Evolutionary conservation across 2,888 invertebrate species (phyloP).

Genomic region (Notocelia uddmanniana): DNA sequence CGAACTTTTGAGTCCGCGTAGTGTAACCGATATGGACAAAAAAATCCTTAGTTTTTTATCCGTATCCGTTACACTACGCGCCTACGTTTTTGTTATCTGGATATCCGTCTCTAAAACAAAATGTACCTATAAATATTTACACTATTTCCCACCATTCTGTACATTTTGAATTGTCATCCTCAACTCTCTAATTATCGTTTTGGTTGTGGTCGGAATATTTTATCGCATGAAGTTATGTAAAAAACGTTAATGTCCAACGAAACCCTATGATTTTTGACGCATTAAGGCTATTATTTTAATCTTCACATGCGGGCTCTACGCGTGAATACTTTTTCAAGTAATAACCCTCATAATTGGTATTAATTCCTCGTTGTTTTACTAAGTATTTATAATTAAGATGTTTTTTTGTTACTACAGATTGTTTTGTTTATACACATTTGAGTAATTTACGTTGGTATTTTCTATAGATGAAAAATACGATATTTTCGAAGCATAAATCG

Average conservation of each 20-base stretch:
- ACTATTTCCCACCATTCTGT: neutral
- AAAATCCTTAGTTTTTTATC: too few relatives aligned
- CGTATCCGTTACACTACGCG: too few relatives aligned
- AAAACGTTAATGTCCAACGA: constrained; percentile 1
- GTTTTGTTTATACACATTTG: too few relatives aligned
- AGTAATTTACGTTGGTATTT: too few relatives aligned
- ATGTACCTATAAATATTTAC: neutral
- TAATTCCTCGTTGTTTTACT: neutral
- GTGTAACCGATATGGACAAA: too few relatives aligned
- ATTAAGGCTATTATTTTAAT: constrained; percentile 18
- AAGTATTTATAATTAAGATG: neutral
- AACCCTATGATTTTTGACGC: constrained; percentile 14
- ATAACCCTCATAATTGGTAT: neutral
- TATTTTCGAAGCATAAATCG: too few relatives aligned
- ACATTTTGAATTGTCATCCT: neutral
- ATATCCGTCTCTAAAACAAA: too few relatives aligned
- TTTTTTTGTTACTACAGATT: too few relatives aligned
- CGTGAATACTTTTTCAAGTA: constrained; percentile 24
- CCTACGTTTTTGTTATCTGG: too few relatives aligned
- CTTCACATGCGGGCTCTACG: constrained; percentile 19
- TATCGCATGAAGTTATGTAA: constrained; percentile 17
- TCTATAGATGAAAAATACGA: too few relatives aligned
- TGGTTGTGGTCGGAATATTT: neutral
- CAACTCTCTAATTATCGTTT: constrained; percentile 4
- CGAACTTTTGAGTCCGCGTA: too few relatives aligned